A percentile compares a stretch with the other conserved stretches of the same genome.
These are phyloP conservation scores for Crioceris asparagi DNA, from an alignment of 2,888 invertebrate species.

Conservation along the genomic window DNA sequence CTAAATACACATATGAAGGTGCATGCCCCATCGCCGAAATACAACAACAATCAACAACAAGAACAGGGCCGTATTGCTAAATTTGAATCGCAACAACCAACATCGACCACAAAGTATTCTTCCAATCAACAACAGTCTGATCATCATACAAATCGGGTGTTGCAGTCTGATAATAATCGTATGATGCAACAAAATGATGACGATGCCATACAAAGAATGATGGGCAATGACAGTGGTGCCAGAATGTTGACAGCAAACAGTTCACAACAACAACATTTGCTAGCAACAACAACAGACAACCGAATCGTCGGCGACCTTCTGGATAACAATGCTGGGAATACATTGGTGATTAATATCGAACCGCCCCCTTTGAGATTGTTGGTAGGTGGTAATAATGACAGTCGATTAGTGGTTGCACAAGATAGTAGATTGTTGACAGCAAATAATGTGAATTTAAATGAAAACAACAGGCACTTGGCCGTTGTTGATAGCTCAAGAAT, in stretches of 20 bases:
- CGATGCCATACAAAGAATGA: conserved; percentile 28
- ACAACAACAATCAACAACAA: conserved; percentile 19
- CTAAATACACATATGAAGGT: conserved; percentile 40
- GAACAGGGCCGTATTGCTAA: no score
- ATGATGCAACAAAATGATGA: conserved; percentile 32
- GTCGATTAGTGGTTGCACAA: conserved; percentile 28
- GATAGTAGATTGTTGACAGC: conserved; percentile 30
- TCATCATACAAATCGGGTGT: conserved; percentile 26
- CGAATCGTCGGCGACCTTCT: conserved; percentile 19
- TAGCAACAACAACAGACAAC: conserved; percentile 22
- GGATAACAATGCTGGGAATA: conserved; percentile 26
- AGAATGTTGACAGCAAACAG: no score
- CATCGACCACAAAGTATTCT: no score
- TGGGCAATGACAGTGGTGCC: no score
- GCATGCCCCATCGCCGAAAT: conserved; percentile 30
- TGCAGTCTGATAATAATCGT: conserved; percentile 30
- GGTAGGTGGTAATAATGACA: conserved; percentile 32
- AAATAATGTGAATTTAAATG: conserved; percentile 27
- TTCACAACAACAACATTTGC: no score
- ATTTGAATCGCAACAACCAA: no score
- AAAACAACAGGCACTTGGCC: conserved; percentile 26
- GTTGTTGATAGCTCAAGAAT: conserved; percentile 33
- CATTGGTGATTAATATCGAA: conserved; percentile 34
- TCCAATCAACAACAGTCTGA: conserved; percentile 14
- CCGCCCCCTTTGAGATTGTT: conserved; percentile 28